A percentile compares a stretch with the other conserved stretches of the same genome.
phyloP scores from a whole-genome alignment of 2,888 invertebrate genomes.

The Archaeoteleia sp. region DNA sequence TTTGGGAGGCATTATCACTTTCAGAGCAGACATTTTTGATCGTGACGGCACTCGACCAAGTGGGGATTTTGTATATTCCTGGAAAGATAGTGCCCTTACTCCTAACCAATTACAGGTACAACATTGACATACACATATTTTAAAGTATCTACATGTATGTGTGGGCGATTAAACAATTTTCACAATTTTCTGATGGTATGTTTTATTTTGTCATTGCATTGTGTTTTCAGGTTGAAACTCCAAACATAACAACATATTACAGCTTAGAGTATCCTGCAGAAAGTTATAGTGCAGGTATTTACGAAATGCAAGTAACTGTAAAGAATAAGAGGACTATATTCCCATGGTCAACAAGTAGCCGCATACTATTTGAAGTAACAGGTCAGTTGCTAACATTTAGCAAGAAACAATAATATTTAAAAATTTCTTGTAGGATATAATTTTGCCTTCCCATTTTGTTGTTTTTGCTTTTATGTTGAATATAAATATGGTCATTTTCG shows the following conservation, averaged over 20 bases:
- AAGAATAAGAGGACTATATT: constrained; percentile 62
- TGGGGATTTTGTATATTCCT: constrained; percentile 77
- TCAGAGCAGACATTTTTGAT: constrained; percentile 79
- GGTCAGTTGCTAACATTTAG: constrained; percentile 67
- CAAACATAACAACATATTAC: constrained; percentile 79
- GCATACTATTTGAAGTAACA: constrained; percentile 75
- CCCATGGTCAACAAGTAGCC: constrained; percentile 63
- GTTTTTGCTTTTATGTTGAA: too few species aligned
- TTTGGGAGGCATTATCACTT: constrained; percentile 82
- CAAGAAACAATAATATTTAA: constrained; percentile 4
- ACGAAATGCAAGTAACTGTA: constrained; percentile 78
- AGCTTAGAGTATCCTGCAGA: constrained; percentile 78
- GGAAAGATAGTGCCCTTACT: constrained; percentile 79
- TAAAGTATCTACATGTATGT: constrained; percentile 19
- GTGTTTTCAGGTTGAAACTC: constrained; percentile 67
- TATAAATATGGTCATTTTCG: too few species aligned
- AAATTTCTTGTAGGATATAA: too few species aligned
- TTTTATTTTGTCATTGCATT: constrained; percentile 12
- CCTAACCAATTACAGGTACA: constrained; percentile 75
- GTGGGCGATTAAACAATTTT: too few species aligned
- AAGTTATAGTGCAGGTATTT: constrained; percentile 78
- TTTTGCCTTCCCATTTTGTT: too few species aligned
- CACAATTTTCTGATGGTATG: too few species aligned
- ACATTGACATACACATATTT: constrained; percentile 74
- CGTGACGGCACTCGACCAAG: constrained; percentile 69